A percentile compares a stretch with the other conserved stretches of the same genome.
Evolutionary conservation across 2,888 invertebrate genomes (phyloP).

Genomic region (Cryptosula pallasiana): DNA sequence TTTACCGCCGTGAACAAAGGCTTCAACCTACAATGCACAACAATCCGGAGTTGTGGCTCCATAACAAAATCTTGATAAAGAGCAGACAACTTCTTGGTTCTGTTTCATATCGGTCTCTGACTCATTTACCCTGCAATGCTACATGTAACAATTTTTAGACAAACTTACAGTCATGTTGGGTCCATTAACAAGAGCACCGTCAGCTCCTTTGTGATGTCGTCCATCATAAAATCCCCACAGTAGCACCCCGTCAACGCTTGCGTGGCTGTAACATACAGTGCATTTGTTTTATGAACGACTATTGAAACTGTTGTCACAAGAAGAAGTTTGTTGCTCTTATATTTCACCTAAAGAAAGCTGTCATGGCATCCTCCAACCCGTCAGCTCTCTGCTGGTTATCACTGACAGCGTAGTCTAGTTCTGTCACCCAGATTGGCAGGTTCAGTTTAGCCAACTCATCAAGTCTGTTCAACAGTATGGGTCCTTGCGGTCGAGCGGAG

Average conservation of each 20-base stretch:
- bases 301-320: too few relatives aligned
- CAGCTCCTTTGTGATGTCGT: conserved; percentile 25
- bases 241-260: conserved; percentile 26
- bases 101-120: too few relatives aligned
- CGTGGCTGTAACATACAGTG: conserved; percentile 25
- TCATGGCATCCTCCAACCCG: conserved; percentile 26
- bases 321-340: background rate
- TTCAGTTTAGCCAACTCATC: conserved; percentile 26
- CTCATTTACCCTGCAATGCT: too few relatives aligned
- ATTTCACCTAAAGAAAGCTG: conserved; percentile 25
- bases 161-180: conserved; percentile 30
- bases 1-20: too few relatives aligned
- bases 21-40: too few relatives aligned
- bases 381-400: conserved; percentile 27
- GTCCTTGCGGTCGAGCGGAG: conserved; percentile 7
- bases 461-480: conserved; percentile 23
- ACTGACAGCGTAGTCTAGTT: conserved; percentile 25
- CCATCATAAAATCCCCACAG: conserved; percentile 29
- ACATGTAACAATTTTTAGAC: too few relatives aligned
- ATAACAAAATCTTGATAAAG: too few relatives aligned
- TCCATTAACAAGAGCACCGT: conserved; percentile 32
- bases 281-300: too few relatives aligned
- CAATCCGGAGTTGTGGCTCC: too few relatives aligned
- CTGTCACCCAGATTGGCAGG: conserved; percentile 28
- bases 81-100: too few relatives aligned